Base-by-base conservation (phyloP, 2,113 vertebrate species). In the Hemibagrus wyckioides region DNA sequence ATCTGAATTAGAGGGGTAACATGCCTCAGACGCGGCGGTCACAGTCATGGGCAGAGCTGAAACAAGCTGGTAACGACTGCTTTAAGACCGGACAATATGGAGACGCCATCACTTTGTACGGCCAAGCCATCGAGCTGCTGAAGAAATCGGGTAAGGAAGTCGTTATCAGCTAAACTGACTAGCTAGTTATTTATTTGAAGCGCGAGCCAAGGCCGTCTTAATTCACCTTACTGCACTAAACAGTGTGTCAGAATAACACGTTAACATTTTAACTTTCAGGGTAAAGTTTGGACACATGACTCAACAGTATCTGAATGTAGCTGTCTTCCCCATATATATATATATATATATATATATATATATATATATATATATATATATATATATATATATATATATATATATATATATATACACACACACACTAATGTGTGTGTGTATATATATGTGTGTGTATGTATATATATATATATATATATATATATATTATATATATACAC, bases 51-150 rank as follows among this genome's bases (percentile, higher is more conserved):
- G 77, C 92, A 4, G 93, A 92, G 17, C 90, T 98, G 89, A 97
- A 97, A 80, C 92, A 95, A 82, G 92, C 96, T 28, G 97, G 97
- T 3, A 99, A 98, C 79, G 94, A 97, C 21, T 92, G 94, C 88
- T 98, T 99, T 92, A 97, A 95, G 91, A 94, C 92, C 56, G 97
- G 97, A 61, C 97, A 98, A 93, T 99, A 97, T 50, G 94, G 96
- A 41, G 96, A 97, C 69, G 97, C 97, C 71, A 92, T 94, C 1
- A 48, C 17, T n/a, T 84, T 96, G 2, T 99, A 99, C 94, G 94
- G 92, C 86, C 96, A 95, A 73, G 97, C 97, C 10, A 96, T 97
- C 92, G 92, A 65, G 80, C 73, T 93, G 86, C 91, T 97, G 89
- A 95, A 96, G 89, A 94, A 93, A 84, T 88, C 92, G 89, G 95